Percentiles rank a stretch among this genome's conserved stretches.
Conservation (phyloP, 2,113 vertebrate species). For the Scortum barcoo region DNA sequence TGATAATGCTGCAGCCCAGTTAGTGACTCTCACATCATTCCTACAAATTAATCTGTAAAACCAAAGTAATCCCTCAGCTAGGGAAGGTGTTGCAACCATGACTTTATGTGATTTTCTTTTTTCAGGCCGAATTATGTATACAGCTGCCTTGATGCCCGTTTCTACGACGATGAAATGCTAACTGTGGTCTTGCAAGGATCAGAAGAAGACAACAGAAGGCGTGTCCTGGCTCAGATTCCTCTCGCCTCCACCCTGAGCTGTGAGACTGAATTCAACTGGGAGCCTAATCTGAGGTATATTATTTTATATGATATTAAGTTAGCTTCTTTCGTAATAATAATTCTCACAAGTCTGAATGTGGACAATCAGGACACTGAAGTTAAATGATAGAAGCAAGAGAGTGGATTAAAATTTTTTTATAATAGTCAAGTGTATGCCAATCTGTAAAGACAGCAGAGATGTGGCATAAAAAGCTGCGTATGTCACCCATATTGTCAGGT, state of each 20-base stretch:
- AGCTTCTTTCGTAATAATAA: neutral
- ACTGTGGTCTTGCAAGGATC: slow-evolving; percentile 90
- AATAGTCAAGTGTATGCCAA: neutral
- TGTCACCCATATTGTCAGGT: slow-evolving; percentile 75
- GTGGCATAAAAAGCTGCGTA: neutral
- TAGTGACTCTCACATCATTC: slow-evolving; percentile 55
- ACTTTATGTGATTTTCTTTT: slow-evolving; percentile 16
- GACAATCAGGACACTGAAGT: neutral
- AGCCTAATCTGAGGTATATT: slow-evolving; percentile 86
- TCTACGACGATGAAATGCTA: slow-evolving; percentile 95
- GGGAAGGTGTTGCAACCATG: neutral
- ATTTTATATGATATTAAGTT: neutral
- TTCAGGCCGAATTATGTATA: slow-evolving; percentile 70
- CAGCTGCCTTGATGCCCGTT: slow-evolving; percentile 93
- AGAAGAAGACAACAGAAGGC: slow-evolving; percentile 86
- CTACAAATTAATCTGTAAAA: neutral
- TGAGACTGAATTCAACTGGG: slow-evolving; percentile 87
- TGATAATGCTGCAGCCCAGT: slow-evolving; percentile 82
- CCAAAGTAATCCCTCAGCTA: neutral
- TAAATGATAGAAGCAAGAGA: neutral
- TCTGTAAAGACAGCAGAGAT: no score
- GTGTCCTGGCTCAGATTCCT: slow-evolving; percentile 91
- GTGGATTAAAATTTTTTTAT: neutral
- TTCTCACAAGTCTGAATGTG: neutral
- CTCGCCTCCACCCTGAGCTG: slow-evolving; percentile 86